Evolutionary conservation across 2,888 invertebrate species (phyloP).

Genomic region (Sinopyrophorus schimmeli): DNA sequence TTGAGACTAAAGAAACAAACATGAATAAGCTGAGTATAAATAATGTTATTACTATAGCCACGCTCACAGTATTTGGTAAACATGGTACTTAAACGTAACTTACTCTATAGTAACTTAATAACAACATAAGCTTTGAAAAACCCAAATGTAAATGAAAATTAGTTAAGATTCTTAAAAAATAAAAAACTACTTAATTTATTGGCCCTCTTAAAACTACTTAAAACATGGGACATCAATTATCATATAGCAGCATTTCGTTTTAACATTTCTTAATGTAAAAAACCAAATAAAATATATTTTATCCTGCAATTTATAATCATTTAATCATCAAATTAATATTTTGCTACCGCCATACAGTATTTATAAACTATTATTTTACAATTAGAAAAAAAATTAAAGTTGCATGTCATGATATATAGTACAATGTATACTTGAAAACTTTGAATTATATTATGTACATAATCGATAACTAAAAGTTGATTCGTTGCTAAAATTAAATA

Average conservation of each 20-base stretch:
- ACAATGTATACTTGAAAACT: too few species aligned
- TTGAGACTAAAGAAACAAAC: constrained; percentile 9
- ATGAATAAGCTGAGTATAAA: constrained; percentile 24
- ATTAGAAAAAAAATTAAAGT: too few species aligned
- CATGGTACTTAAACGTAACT: constrained; percentile 24
- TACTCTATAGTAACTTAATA: constrained; percentile 22
- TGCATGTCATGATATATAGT: too few species aligned
- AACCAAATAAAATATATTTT: too few species aligned
- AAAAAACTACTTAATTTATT: constrained; percentile 36
- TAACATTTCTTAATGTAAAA: too few species aligned
- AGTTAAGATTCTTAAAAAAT: constrained; percentile 26
- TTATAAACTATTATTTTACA: too few species aligned
- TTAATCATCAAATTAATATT: too few species aligned
- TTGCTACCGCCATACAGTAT: too few species aligned
- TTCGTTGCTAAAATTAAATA: constrained; percentile 8
- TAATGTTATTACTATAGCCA: constrained; percentile 28
- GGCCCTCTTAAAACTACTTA: neutral
- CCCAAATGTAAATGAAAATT: constrained; percentile 8
- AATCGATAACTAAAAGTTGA: neutral
- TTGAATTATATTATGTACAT: too few species aligned
- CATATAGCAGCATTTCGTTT: too few species aligned
- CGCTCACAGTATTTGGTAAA: constrained; percentile 27
- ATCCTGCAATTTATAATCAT: too few species aligned
- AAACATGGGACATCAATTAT: neutral
- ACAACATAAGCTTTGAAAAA: constrained; percentile 26